Percentiles rank a stretch among this genome's conserved stretches.
Evolutionary conservation across 2,888 invertebrate genomes (phyloP).

Genomic region (Drosophila nr. perissopoda): DNA sequence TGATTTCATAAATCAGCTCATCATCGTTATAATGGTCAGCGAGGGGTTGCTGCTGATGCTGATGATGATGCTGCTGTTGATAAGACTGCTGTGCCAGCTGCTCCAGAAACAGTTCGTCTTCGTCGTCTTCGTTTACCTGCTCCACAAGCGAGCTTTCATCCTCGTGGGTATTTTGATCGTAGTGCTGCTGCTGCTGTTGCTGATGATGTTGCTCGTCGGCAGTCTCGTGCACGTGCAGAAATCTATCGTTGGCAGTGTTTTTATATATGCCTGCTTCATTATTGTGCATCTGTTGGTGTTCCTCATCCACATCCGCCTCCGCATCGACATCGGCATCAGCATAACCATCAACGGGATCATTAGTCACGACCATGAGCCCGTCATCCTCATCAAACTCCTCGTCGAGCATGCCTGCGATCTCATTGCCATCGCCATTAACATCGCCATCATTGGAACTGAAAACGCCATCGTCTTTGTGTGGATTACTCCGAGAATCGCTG

Average conservation of each 20-base stretch:
- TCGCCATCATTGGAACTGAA: conserved; percentile 4
- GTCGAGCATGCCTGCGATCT: conserved; percentile 43
- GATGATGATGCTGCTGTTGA: conserved; percentile 2
- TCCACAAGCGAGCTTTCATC: conserved; percentile 50
- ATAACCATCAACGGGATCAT: conserved; percentile 15
- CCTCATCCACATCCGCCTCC: not conserved
- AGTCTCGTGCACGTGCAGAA: conserved; percentile 20
- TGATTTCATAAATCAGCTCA: conserved; percentile 72
- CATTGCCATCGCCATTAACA: conserved; percentile 17
- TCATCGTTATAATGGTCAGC: conserved; percentile 48
- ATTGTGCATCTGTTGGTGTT: not conserved
- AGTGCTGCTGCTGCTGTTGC: conserved; percentile 32
- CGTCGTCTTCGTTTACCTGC: conserved; percentile 26
- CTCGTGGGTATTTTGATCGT: conserved; percentile 35
- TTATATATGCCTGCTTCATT: conserved; percentile 15
- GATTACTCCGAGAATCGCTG: conserved; percentile 10
- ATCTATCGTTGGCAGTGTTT: conserved; percentile 25
- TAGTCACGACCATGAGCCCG: conserved; percentile 51
- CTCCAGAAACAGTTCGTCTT: conserved; percentile 44
- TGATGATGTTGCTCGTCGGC: conserved; percentile 16
- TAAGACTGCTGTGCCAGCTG: conserved; percentile 21
- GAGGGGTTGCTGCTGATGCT: conserved; percentile 30
- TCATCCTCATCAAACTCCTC: conserved; percentile 68
- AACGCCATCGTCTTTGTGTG: not conserved
- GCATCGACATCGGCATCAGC: not conserved